Percentiles rank a stretch among this genome's conserved stretches.
phyloP scores from a whole-genome alignment of 1,140 invertebrate genomes.

The Neodiprion virginianus region DNA sequence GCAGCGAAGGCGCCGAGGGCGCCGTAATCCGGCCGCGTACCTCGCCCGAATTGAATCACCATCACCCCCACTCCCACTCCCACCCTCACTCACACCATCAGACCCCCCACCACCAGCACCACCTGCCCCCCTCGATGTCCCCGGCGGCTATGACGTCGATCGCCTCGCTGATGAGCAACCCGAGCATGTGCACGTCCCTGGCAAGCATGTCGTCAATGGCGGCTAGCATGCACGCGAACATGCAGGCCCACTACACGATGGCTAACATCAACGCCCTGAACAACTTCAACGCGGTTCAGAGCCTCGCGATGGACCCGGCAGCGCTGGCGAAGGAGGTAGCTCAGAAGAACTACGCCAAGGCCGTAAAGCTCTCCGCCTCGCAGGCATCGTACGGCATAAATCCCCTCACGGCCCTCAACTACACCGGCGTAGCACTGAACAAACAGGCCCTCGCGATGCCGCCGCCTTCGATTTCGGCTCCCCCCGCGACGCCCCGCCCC shows the following conservation, averaged over 20 bases:
- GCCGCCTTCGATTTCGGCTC: slow-evolving; percentile 45
- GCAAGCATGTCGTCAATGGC: slow-evolving; percentile 34
- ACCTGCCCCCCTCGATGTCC: slow-evolving; percentile 33
- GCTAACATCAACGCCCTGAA: slow-evolving; percentile 52
- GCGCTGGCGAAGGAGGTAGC: slow-evolving; percentile 77
- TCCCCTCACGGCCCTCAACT: slow-evolving; percentile 71
- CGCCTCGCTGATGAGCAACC: slow-evolving; percentile 40
- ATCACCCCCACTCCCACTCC: slow-evolving; percentile 40
- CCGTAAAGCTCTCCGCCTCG: slow-evolving; percentile 67
- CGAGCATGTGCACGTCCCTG: slow-evolving; percentile 31
- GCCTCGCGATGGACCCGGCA: slow-evolving; percentile 63
- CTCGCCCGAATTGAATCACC: slow-evolving; percentile 61
- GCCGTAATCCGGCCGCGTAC: slow-evolving; percentile 37
- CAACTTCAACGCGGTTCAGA: slow-evolving; percentile 51
- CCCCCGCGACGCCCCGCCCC: slow-evolving; percentile 20
- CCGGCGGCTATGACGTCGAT: slow-evolving; percentile 29
- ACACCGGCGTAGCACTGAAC: slow-evolving; percentile 80
- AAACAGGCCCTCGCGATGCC: slow-evolving; percentile 64
- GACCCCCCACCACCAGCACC: slow-evolving; percentile 37
- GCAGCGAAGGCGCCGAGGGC: slow-evolving; percentile 50
- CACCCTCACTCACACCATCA: slow-evolving; percentile 34
- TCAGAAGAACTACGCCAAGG: slow-evolving; percentile 78
- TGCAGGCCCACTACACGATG: slow-evolving; percentile 36
- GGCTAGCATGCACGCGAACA: slow-evolving; percentile 33
- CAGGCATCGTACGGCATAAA: slow-evolving; percentile 54